Conservation (phyloP, 2,113 vertebrate species). For the Puffinus mauretanicus region DNA sequence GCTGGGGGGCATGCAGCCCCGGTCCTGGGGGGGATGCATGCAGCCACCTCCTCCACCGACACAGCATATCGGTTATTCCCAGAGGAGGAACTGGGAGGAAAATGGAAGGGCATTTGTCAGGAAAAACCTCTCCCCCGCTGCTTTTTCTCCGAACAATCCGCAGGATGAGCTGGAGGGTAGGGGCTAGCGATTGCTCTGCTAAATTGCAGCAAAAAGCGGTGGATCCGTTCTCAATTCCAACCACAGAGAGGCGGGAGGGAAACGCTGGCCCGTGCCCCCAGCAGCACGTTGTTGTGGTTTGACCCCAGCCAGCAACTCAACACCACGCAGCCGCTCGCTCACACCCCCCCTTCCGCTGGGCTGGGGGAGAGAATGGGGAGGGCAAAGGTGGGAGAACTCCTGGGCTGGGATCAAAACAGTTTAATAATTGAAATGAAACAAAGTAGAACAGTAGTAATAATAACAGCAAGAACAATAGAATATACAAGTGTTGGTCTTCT, state of each 20-base stretch:
- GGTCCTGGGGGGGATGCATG: fast-evolving
- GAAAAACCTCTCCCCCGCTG: background rate
- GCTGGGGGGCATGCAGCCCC: background rate
- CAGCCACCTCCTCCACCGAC: background rate
- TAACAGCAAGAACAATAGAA: too few species aligned
- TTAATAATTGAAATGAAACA: too few species aligned
- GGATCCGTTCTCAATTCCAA: background rate
- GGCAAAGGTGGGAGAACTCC: too few species aligned
- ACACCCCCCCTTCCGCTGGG: too few species aligned
- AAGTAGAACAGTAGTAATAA: too few species aligned
- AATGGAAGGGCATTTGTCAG: background rate
- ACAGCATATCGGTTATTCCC: background rate
- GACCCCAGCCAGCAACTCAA: too few species aligned
- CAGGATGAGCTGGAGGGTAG: background rate
- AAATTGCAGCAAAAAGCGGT: background rate
- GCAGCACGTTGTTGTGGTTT: too few species aligned
- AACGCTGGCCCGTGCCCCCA: background rate
- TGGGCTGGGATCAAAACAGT: too few species aligned
- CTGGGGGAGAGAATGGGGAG: too few species aligned
- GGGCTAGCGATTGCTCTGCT: fast-evolving
- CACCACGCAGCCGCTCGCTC: too few species aligned
- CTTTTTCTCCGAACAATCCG: background rate
- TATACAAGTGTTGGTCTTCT: background rate
- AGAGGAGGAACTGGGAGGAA: background rate
- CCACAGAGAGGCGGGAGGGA: fast-evolving